Evolutionary conservation across 2,888 invertebrate genomes (phyloP), one percentile per base, ranked within the genome.

Genomic region (Lysandra coridon): DNA sequence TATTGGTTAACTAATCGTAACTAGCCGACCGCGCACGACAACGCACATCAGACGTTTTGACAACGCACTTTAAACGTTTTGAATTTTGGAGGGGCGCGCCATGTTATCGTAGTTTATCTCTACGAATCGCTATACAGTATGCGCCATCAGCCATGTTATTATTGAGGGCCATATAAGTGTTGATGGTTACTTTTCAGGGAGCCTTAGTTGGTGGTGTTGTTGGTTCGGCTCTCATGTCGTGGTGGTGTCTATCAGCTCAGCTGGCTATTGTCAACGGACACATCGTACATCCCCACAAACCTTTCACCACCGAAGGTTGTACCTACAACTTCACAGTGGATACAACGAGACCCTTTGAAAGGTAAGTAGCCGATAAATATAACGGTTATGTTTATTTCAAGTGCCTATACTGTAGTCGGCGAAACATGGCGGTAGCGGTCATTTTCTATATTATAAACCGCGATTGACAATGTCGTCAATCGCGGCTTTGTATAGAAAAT

Each of bases 241-340:
- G 95, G 95, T 95, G 96, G 86, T 96, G 95, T 82, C 87, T 96
- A 23, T 95, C 95, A n/a, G 95, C 96, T 0, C 96, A 96, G 83
- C 88, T 95, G 87, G 96, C 96, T 0, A 95, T 96, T 73, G 96
- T 95, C 0, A 90, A 95, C 0, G 96, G 96, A 0, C 95, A 95
- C 82, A 95, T 96, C 37, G 91, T 93, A 23, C 97, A 97, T 86
- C 92, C 95, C 10, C 96, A 96, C 81, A 97, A 97, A 86, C 92
- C 95, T 0, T 91, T 97, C 0, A 95, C 95, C 0, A 95, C 95
- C 1, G 95, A 92, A 37, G 96, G 96, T 4, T 97, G 97, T 83
- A 92, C 94, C 69, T 97, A 97, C 85, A 95, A 95, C 82, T 97
- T 95, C 83, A 95, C 95, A 4, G 84, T 88, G 23, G 87, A 88